Evolutionary conservation across 1,140 invertebrate species (phyloP).

Genomic region (Onthophagus taurus): DNA sequence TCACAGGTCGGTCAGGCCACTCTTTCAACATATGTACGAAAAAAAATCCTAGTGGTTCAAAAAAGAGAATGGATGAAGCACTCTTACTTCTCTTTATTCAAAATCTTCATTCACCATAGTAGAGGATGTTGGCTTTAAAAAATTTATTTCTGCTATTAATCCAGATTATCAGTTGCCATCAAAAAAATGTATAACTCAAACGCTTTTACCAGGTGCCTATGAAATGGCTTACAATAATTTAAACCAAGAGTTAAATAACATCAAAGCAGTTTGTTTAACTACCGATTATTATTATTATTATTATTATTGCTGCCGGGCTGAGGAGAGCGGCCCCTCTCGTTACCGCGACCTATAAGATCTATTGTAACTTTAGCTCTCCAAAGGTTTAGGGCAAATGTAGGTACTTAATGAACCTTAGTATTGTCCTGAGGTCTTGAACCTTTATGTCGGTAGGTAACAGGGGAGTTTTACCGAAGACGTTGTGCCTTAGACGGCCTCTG

Average conservation of each 20-base stretch:
- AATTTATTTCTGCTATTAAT: conserved; percentile 24
- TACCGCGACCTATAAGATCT: no score
- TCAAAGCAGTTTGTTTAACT: conserved; percentile 8
- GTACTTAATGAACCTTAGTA: no score
- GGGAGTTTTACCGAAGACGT: no score
- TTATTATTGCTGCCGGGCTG: no score
- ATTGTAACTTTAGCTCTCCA: no score
- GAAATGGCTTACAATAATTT: neutral
- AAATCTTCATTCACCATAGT: conserved; percentile 29
- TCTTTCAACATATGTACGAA: neutral
- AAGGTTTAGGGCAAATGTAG: no score
- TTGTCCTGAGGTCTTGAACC: no score
- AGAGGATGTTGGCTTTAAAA: conserved; percentile 25
- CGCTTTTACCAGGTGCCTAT: conserved; percentile 14
- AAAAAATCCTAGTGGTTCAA: neutral
- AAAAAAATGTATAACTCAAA: conserved; percentile 19
- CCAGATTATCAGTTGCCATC: conserved; percentile 25
- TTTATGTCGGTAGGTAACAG: no score
- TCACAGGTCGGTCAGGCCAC: neutral
- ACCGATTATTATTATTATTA: no score
- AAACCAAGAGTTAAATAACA: neutral
- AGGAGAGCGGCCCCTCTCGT: no score
- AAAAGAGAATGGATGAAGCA: conserved; percentile 4
- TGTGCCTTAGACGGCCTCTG: no score
- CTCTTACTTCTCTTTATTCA: conserved; percentile 16